Conservation (phyloP, 2,797 vertebrate species). For the Sebastes hubbsi region DNA sequence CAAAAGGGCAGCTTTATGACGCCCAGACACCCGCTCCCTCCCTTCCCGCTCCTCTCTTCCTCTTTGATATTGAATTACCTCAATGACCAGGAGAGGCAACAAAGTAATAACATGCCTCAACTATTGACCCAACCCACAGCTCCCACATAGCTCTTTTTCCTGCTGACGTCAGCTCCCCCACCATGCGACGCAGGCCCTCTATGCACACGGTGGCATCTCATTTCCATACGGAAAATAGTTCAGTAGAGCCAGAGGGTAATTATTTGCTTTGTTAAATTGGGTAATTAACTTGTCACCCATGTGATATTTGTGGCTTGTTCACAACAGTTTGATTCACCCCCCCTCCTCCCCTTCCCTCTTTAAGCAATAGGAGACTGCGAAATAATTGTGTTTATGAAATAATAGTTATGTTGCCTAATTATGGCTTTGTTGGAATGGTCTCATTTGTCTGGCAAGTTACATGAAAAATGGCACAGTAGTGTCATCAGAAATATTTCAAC, state of each 20-base stretch:
- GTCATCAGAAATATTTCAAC: background rate
- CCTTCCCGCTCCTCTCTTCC: background rate
- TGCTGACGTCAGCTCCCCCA: conserved; percentile 24
- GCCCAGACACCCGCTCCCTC: background rate
- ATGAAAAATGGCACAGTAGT: conserved; percentile 5
- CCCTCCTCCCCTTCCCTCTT: background rate
- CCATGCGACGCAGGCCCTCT: background rate
- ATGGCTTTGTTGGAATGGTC: conserved; percentile 37
- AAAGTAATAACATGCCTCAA: conserved; percentile 52
- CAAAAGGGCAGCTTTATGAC: background rate
- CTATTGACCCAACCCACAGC: conserved; percentile 25
- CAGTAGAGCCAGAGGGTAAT: conserved; percentile 64
- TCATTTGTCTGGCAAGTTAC: conserved; percentile 29
- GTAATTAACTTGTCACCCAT: conserved; percentile 71
- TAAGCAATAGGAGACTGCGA: conserved; percentile 14
- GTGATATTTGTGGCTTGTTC: conserved; percentile 58
- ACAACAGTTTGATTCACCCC: conserved; percentile 40
- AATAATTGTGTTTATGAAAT: conserved; percentile 58
- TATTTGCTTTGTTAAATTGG: conserved; percentile 73
- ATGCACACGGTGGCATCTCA: conserved; percentile 26
- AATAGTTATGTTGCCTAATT: conserved; percentile 50
- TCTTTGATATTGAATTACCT: conserved; percentile 49
- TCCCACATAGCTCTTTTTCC: conserved; percentile 11
- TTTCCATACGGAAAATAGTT: conserved; percentile 67
- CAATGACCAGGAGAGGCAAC: conserved; percentile 42